Base-by-base conservation (phyloP, 2,797 vertebrate species). In the Thalassophryne amazonica region DNA sequence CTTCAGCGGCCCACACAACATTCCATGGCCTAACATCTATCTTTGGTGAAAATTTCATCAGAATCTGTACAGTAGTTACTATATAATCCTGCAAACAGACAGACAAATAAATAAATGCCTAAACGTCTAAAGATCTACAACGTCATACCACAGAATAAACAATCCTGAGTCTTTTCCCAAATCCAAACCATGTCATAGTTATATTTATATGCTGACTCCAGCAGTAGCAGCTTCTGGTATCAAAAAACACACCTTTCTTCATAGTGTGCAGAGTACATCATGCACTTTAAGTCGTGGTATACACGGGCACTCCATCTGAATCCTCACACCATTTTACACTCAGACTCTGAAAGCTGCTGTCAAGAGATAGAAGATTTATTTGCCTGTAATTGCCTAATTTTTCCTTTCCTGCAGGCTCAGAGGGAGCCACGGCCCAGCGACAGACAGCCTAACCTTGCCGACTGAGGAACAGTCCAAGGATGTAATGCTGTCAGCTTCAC, bases 351-450 rank as follows among this genome's bases (percentile, higher is more conserved):
- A 81, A 80, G 80, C 75, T 63, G 54, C 80, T 83, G 78, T 84
- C 78, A 74, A 54, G 71, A 77, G 66, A 76, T 77, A 78, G 61
- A 80, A 86, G 79, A 89, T 90, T 88, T 89, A 88, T 89, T 88
- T 84, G 74, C 69, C 78, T 81, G 70, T 87, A 89, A 90, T 89
- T 88, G 78, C 73, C 83, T 83, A 88, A 89, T 87, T 88, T 86
- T 83, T 54, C 81, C 76, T 83, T 83, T 74, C 76, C 85, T 75
- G 73, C 58, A 60, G 76, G 69, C 80, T 77, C 81, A 48, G 39
- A 57, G 78, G 78, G 79, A 81, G 67, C 69, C 19, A 27, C 61
- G 70, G 70, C 77, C 80, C 78, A 60, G 78, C 70, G 46, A 73
- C 73, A 84, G 73, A 80, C 83, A 59, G 62, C 70, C 78, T 88